Percentiles rank a stretch among this genome's conserved stretches.
phyloP scores from a whole-genome alignment of 1,140 invertebrate genomes.

The Augochlora pura region DNA sequence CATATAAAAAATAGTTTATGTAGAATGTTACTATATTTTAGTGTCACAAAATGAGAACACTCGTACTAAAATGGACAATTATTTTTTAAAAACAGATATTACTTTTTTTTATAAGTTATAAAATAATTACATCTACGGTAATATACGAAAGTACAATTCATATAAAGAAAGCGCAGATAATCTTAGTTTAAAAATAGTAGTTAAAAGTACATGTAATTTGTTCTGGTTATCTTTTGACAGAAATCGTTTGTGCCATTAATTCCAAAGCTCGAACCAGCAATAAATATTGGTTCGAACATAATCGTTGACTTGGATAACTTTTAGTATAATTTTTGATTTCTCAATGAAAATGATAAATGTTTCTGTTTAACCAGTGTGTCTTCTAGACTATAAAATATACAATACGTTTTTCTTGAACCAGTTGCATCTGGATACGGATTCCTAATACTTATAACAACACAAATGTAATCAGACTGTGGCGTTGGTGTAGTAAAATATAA shows the following conservation, averaged over 20 bases:
- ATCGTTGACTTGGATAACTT: background rate
- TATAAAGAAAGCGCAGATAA: too few relatives aligned
- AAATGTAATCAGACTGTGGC: constrained; percentile 39
- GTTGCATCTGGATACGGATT: constrained; percentile 26
- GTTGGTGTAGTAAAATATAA: constrained; percentile 44
- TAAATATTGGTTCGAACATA: constrained; percentile 5
- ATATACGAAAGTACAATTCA: too few relatives aligned
- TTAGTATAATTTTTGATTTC: background rate
- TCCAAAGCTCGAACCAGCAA: constrained; percentile 15
- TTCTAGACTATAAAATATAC: constrained; percentile 25
- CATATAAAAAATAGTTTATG: too few relatives aligned
- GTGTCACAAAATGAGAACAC: too few relatives aligned
- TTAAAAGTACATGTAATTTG: background rate
- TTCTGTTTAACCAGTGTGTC: constrained; percentile 27
- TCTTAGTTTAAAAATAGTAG: background rate
- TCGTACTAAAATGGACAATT: too few relatives aligned
- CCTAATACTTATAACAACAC: constrained; percentile 51
- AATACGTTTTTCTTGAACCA: constrained; percentile 16
- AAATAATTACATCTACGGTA: too few relatives aligned
- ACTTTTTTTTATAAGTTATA: too few relatives aligned
- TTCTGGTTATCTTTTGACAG: background rate
- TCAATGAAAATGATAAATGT: constrained; percentile 2
- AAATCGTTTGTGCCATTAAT: constrained; percentile 19
- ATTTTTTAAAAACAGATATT: too few relatives aligned
- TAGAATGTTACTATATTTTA: too few relatives aligned